These are phyloP conservation scores for Chlorops oryzae DNA, from an alignment of 1,140 invertebrate species.

Conservation along the genomic window DNA sequence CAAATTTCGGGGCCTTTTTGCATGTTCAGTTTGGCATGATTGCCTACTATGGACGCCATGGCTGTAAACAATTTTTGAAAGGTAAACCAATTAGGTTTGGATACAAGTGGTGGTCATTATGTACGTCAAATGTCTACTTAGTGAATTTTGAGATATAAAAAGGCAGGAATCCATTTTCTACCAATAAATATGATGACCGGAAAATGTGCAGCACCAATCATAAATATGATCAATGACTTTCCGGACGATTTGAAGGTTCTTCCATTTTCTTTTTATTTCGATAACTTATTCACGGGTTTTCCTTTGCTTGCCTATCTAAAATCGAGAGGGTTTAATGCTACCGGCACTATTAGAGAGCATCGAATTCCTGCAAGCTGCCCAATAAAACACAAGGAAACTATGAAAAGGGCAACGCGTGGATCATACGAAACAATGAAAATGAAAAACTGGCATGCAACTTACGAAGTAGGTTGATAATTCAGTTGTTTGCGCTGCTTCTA, in stretches of 20 bases:
- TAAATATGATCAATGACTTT: conserved; percentile 26
- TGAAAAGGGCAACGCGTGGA: conserved; percentile 17
- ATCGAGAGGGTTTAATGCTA: conserved; percentile 16
- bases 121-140: too few relatives aligned
- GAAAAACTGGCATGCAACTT: conserved; percentile 6
- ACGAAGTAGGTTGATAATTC: conserved; percentile 15
- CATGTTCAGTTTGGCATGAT: too few relatives aligned
- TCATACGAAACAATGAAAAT: conserved; percentile 2
- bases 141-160: conserved; percentile 37
- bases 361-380: conserved; percentile 18
- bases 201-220: conserved; percentile 25
- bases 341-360: conserved; percentile 27
- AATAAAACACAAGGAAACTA: conserved; percentile 14
- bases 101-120: too few relatives aligned
- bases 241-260: conserved; percentile 10
- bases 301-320: conserved; percentile 21
- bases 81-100: too few relatives aligned
- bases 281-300: conserved; percentile 32
- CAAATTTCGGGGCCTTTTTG: too few relatives aligned
- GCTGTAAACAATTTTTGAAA: conserved; percentile 31
- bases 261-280: conserved; percentile 24
- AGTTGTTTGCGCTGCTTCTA: conserved; percentile 25
- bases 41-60: conserved; percentile 32
- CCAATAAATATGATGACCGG: conserved; percentile 19
- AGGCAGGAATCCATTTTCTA: conserved; percentile 22